Evolutionary conservation across 2,113 vertebrate species (phyloP).

Genomic region (Paradoxurus hermaphroditus): DNA sequence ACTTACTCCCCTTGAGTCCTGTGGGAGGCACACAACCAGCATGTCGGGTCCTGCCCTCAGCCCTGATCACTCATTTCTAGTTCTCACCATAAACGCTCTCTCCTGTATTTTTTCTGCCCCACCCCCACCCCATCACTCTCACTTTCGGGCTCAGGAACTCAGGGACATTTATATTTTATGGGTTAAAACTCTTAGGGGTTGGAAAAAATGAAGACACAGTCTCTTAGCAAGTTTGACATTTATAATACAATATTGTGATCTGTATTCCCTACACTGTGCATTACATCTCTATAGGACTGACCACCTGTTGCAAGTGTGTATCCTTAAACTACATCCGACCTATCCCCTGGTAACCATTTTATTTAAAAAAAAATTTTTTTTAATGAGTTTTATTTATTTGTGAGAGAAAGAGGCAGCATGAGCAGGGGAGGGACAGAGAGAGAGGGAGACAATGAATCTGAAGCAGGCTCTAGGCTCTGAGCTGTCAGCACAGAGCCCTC

Average conservation of each 20-base stretch:
- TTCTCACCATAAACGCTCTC: not conserved
- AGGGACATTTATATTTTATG: not conserved
- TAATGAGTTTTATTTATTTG: no score
- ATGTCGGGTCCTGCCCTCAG: not conserved
- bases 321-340: not conserved
- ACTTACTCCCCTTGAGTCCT: no score
- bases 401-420: no score
- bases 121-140: not conserved
- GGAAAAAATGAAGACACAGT: not conserved
- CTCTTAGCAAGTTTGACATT: not conserved
- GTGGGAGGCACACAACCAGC: not conserved
- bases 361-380: no score
- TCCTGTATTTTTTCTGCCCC: not conserved
- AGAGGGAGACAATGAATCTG: no score
- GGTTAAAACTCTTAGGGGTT: not conserved
- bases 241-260: not conserved
- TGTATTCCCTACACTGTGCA: not conserved
- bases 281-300: not conserved
- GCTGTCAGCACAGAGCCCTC: no score
- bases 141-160: not conserved
- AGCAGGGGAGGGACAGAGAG: no score
- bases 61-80: not conserved
- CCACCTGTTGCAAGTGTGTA: not conserved
- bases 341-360: no score
- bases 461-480: no score